Conservation (phyloP, 2,888 invertebrate species). For the Nemotelus nigrinus region DNA sequence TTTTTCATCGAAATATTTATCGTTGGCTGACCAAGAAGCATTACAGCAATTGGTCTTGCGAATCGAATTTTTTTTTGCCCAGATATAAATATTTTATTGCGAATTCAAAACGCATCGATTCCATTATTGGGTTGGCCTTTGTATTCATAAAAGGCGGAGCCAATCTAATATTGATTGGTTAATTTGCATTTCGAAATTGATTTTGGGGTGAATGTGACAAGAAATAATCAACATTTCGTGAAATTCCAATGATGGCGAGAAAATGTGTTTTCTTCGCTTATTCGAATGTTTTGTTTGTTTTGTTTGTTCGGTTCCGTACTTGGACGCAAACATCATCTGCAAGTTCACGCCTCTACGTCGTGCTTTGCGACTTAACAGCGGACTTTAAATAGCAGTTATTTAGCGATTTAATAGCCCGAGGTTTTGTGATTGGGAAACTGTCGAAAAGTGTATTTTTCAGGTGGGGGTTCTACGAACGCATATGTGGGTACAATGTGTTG, state of each 20-base stretch:
- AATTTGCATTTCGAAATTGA: not conserved
- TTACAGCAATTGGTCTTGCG: no score
- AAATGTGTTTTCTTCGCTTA: not conserved
- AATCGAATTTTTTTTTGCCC: no score
- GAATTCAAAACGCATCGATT: not conserved
- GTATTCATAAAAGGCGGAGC: slow-evolving; percentile 19
- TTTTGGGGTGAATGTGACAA: not conserved
- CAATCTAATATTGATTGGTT: slow-evolving; percentile 8
- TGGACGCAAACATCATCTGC: not conserved
- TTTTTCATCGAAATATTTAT: no score
- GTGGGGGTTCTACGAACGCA: not conserved
- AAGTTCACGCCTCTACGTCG: slow-evolving; percentile 2
- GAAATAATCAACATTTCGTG: not conserved
- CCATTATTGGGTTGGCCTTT: slow-evolving; percentile 15
- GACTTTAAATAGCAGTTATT: not conserved
- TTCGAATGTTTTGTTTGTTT: not conserved
- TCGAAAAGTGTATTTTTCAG: not conserved
- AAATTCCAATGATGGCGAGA: slow-evolving; percentile 4
- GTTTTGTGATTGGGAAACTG: not conserved
- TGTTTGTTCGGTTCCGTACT: not conserved
- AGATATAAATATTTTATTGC: no score
- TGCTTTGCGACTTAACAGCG: not conserved
- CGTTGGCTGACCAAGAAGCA: no score
- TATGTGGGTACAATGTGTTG: not conserved
- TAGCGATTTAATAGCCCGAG: not conserved